Evolutionary conservation across 2,113 vertebrate genomes (phyloP).

Genomic region (Suncus etruscus): DNA sequence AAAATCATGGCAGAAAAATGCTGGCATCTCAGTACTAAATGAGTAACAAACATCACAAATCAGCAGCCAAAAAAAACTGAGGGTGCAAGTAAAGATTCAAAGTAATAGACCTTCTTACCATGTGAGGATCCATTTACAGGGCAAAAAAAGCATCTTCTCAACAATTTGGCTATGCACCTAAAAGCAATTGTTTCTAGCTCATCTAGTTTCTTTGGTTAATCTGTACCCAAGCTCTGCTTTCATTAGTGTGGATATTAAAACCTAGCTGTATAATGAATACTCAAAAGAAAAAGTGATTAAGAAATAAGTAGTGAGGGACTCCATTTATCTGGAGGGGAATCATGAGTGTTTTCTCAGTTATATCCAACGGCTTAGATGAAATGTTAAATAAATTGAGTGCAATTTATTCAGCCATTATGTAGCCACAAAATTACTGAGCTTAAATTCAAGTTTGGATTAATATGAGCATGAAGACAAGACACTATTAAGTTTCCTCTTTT

Average conservation of each 20-base stretch:
- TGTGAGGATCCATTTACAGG: not conserved
- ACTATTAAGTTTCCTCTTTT: slow-evolving; percentile 42
- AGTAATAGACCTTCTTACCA: not conserved
- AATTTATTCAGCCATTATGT: slow-evolving; percentile 39
- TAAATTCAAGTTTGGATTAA: slow-evolving; percentile 65
- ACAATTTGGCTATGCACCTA: not conserved
- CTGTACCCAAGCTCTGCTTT: not conserved
- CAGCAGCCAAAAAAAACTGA: not conserved
- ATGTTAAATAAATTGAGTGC: slow-evolving; percentile 45
- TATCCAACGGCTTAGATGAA: slow-evolving; percentile 47
- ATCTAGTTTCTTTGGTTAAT: not conserved
- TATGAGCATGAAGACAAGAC: not conserved
- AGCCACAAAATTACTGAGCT: slow-evolving; percentile 42
- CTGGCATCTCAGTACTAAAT: not conserved
- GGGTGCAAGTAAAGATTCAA: not conserved
- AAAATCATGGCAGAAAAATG: not conserved
- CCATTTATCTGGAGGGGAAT: slow-evolving; percentile 24
- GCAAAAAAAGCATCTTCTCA: not conserved
- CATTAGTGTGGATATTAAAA: not conserved
- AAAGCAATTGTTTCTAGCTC: not conserved
- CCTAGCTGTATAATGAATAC: not conserved
- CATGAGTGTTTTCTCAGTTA: slow-evolving; percentile 25
- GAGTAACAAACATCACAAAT: not conserved
- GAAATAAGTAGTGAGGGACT: not conserved
- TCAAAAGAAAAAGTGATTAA: not conserved